phyloP scores from a whole-genome alignment of 2,888 invertebrate species.

The Portevinia maculata region DNA sequence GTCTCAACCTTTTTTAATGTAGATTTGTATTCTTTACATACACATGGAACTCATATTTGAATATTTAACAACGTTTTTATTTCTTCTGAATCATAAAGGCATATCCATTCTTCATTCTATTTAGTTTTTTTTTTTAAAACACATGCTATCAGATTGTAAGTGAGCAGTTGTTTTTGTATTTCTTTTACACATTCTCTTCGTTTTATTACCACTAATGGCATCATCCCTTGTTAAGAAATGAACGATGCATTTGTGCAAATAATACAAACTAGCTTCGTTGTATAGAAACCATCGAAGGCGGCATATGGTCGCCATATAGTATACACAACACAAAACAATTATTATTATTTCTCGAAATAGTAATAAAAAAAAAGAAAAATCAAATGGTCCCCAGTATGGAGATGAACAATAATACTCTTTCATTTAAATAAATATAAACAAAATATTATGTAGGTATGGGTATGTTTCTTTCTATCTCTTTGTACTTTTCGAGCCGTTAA shows the following conservation, averaged over 20 bases:
- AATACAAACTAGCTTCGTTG: conserved; percentile 38
- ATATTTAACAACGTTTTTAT: background rate
- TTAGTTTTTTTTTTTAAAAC: conserved; percentile 19
- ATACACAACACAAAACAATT: conserved; percentile 40
- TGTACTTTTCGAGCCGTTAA: conserved; percentile 69
- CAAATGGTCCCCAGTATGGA: conserved; percentile 41
- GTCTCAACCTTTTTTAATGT: background rate
- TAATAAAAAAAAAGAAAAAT: conserved; percentile 26
- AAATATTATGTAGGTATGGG: conserved; percentile 39
- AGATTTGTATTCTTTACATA: no score
- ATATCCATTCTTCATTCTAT: background rate
- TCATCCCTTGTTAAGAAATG: conserved; percentile 57
- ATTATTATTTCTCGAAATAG: conserved; percentile 54
- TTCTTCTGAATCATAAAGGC: conserved; percentile 1
- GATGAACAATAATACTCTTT: conserved; percentile 71
- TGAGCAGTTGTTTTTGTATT: conserved; percentile 29
- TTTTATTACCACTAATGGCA: conserved; percentile 61
- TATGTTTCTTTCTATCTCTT: conserved; percentile 55
- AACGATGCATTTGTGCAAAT: conserved; percentile 69
- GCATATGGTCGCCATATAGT: conserved; percentile 54
- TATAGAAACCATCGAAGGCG: conserved; percentile 31
- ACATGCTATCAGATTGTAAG: conserved; percentile 40
- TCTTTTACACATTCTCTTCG: conserved; percentile 13
- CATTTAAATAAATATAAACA: conserved; percentile 69
- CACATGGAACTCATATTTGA: conserved; percentile 1